Evolutionary conservation across 2,113 vertebrate genomes (phyloP).

Genomic region (Oreochromis niloticus): DNA sequence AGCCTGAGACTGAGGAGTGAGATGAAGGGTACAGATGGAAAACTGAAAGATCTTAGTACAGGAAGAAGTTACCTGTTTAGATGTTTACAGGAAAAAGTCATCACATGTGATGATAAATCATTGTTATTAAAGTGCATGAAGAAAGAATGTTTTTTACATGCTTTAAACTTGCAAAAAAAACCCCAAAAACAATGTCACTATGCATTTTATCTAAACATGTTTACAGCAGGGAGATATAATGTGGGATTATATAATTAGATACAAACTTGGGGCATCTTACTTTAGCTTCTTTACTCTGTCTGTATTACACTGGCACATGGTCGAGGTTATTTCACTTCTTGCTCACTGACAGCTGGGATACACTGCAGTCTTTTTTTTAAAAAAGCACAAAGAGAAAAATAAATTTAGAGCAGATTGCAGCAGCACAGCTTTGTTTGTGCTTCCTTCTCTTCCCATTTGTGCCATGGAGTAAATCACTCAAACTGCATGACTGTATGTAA

Average conservation of each 20-base stretch:
- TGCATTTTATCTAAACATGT: not conserved
- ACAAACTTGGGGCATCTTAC: not conserved
- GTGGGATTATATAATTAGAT: not conserved
- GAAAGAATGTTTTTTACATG: not conserved
- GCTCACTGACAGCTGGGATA: not conserved
- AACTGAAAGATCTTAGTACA: not conserved
- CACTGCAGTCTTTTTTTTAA: too few species aligned
- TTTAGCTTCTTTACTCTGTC: not conserved
- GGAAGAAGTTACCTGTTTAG: not conserved
- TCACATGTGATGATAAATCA: not conserved
- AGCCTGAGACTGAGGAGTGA: constrained; percentile 5
- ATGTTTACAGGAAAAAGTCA: not conserved
- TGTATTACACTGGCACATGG: not conserved
- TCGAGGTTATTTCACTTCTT: not conserved
- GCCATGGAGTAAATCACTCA: not conserved
- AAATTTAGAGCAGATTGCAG: not conserved
- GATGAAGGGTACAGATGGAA: not conserved
- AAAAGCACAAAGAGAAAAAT: not conserved
- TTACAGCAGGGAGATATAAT: not conserved
- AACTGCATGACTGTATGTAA: not conserved
- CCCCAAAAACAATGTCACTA: not conserved
- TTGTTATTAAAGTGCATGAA: not conserved
- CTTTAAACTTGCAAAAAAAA: not conserved
- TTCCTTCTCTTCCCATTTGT: not conserved
- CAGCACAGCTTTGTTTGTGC: not conserved